phyloP scores from a whole-genome alignment of 2,113 vertebrate genomes.

The Dissostichus mawsoni region DNA sequence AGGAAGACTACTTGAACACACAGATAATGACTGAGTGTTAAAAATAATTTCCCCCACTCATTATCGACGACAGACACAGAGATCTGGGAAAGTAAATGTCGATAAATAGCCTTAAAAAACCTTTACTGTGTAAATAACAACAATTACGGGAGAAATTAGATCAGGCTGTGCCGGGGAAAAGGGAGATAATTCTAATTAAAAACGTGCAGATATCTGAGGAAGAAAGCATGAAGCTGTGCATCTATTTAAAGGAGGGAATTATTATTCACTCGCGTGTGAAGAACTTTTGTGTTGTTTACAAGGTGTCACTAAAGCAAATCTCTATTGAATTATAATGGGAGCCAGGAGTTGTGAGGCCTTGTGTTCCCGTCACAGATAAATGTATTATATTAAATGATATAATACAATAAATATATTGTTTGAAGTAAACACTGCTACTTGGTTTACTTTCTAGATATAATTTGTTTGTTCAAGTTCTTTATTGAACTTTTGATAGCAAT shows the following conservation, averaged over 20 bases:
- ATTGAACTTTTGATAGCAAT: neutral
- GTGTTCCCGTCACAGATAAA: slow-evolving; percentile 6
- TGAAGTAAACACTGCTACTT: neutral
- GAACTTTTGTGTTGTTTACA: slow-evolving; percentile 56
- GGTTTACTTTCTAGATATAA: neutral
- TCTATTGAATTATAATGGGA: neutral
- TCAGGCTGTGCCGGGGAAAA: slow-evolving; percentile 59
- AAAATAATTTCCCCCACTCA: slow-evolving; percentile 78
- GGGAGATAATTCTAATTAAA: slow-evolving; percentile 80
- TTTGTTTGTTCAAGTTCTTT: neutral
- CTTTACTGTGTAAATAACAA: slow-evolving; percentile 79
- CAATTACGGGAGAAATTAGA: slow-evolving; percentile 74
- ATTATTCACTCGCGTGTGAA: slow-evolving; percentile 22
- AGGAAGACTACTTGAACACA: slow-evolving; percentile 78
- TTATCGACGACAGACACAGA: slow-evolving; percentile 70
- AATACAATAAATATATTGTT: slow-evolving; percentile 1
- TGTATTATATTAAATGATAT: slow-evolving; percentile 5
- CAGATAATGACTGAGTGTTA: slow-evolving; percentile 80
- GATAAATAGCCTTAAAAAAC: slow-evolving; percentile 73
- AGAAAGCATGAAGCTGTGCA: slow-evolving; percentile 33
- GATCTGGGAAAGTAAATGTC: slow-evolving; percentile 58
- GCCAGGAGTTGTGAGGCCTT: neutral
- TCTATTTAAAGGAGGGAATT: slow-evolving; percentile 39
- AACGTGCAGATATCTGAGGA: slow-evolving; percentile 50
- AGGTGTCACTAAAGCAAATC: slow-evolving; percentile 33